Evolutionary conservation across 2,113 vertebrate genomes (phyloP).

Genomic region (Sorex fumeus): DNA sequence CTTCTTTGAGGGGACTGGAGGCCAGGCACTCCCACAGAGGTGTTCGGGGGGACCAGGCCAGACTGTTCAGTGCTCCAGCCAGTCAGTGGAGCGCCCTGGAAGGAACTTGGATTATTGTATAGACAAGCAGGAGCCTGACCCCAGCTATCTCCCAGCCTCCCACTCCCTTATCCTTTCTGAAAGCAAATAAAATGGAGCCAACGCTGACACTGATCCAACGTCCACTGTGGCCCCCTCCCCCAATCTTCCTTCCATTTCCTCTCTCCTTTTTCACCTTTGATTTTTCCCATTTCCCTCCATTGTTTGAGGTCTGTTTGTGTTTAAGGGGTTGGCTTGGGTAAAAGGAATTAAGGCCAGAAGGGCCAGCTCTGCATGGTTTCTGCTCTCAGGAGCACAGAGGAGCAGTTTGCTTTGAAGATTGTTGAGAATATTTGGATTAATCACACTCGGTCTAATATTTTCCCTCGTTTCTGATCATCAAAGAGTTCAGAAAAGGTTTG

Average conservation of each 20-base stretch:
- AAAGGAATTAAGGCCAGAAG: neutral
- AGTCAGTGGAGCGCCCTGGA: no score
- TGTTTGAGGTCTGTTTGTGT: conserved; percentile 76
- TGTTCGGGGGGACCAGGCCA: no score
- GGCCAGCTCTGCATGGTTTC: neutral
- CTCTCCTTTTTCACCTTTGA: conserved; percentile 62
- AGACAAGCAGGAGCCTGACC: no score
- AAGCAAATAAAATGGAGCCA: neutral
- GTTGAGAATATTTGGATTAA: conserved; percentile 75
- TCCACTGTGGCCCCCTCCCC: neutral
- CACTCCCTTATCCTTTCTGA: neutral
- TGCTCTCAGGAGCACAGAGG: neutral
- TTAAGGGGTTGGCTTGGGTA: conserved; percentile 41
- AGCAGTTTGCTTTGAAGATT: conserved; percentile 72
- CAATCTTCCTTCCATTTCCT: conserved; percentile 1
- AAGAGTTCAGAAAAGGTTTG: conserved; percentile 67
- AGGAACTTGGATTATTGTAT: no score
- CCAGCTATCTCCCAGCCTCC: neutral
- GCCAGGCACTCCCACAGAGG: no score
- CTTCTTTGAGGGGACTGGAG: neutral
- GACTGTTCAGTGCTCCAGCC: no score
- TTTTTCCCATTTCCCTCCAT: conserved; percentile 46
- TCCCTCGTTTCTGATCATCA: conserved; percentile 57
- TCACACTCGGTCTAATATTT: conserved; percentile 69
- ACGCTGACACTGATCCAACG: neutral